Conservation (phyloP, 2,797 vertebrate genomes). For the Eremophila alpestris region DNA sequence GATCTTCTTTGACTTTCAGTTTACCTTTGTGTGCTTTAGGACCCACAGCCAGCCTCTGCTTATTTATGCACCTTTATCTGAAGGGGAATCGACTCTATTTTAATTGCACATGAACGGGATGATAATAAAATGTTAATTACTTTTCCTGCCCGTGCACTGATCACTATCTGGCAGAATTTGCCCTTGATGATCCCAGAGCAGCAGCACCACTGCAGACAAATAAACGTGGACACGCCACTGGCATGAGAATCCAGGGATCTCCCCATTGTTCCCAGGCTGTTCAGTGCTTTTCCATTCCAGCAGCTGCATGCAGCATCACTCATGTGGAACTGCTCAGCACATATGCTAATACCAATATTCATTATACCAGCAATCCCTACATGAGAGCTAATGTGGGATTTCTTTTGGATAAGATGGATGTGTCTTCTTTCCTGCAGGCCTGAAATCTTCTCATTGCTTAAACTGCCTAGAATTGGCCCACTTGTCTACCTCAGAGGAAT, state of each 20-base stretch:
- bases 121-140: conserved; percentile 63
- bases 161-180: conserved; percentile 55
- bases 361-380: neutral
- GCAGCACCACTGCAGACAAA: neutral
- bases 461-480: neutral
- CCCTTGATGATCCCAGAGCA: conserved; percentile 6
- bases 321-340: conserved; percentile 1
- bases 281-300: neutral
- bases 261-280: neutral
- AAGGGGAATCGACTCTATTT: conserved; percentile 35
- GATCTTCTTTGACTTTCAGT: conserved; percentile 18
- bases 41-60: conserved; percentile 18
- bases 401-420: neutral
- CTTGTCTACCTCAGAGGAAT: neutral
- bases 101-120: conserved; percentile 33
- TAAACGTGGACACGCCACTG: fast-evolving
- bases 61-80: conserved; percentile 53
- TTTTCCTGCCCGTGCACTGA: conserved; percentile 40
- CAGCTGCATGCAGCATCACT: neutral
- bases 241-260: neutral
- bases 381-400: neutral
- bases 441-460: neutral
- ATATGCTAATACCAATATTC: neutral
- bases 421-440: neutral
- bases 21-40: conserved; percentile 25